Conservation (phyloP, 2,113 vertebrate genomes). For the Aleadryas rufinucha region DNA sequence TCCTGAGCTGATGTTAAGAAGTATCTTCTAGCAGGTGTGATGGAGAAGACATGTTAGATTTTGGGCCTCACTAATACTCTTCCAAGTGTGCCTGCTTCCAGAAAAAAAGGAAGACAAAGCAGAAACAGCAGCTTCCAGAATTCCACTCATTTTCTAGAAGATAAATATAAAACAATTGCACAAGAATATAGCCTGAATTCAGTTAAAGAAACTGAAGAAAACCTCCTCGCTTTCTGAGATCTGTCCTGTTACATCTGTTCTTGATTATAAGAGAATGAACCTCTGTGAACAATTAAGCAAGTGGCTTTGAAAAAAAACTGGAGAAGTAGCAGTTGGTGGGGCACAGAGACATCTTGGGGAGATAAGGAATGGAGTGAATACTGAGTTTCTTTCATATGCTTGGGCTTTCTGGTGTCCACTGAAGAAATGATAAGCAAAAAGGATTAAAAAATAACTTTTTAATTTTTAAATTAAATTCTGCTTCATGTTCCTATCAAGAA, state of each 20-base stretch:
- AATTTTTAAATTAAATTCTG: background rate
- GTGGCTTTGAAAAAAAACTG: background rate
- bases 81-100: background rate
- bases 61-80: background rate
- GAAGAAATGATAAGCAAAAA: background rate
- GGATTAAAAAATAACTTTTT: background rate
- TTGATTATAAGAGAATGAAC: background rate
- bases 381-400: background rate
- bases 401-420: background rate
- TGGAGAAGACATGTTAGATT: background rate
- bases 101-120: background rate
- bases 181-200: background rate
- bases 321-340: background rate
- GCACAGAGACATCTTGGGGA: background rate
- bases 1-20: background rate
- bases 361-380: background rate
- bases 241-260: background rate
- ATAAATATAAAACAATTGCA: background rate
- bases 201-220: background rate
- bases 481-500: conserved; percentile 40
- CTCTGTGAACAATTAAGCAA: background rate
- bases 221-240: background rate
- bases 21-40: background rate
- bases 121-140: background rate
- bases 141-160: background rate